Percentiles rank a stretch among this genome's conserved stretches.
These are phyloP conservation scores for Garra rufa DNA, from an alignment of 2,113 vertebrate species.

Conservation along the genomic window DNA sequence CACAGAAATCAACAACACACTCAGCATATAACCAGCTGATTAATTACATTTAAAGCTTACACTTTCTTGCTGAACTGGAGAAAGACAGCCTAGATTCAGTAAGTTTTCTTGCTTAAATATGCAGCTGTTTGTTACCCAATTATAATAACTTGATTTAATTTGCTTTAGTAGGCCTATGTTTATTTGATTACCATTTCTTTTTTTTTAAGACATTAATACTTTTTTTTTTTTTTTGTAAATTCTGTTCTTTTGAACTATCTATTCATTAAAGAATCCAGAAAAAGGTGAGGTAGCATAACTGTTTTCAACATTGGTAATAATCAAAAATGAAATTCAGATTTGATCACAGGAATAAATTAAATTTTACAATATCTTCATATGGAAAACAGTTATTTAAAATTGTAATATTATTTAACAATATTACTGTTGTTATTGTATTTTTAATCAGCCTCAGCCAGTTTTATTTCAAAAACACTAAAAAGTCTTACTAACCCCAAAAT, in stretches of 20 bases:
- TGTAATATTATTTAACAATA: neutral
- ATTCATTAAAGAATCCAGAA: neutral
- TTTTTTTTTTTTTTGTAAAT: no score
- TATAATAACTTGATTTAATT: neutral
- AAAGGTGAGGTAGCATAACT: neutral
- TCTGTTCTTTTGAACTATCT: neutral
- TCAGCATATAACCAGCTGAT: constrained; percentile 37
- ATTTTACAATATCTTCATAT: neutral
- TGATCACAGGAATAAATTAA: neutral
- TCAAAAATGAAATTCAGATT: neutral
- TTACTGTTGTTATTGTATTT: neutral
- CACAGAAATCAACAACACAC: constrained; percentile 35
- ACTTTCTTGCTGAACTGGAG: neutral
- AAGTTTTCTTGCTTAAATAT: neutral
- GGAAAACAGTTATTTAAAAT: neutral
- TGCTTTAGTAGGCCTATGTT: no score
- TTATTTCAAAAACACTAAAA: no score
- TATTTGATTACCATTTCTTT: neutral
- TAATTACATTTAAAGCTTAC: constrained; percentile 43
- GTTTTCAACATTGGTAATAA: neutral
- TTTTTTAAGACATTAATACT: no score
- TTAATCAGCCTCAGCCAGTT: neutral
- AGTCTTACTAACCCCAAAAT: no score
- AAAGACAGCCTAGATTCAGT: neutral
- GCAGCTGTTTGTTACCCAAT: neutral